These are phyloP conservation scores for Polylopha cassiicola DNA, from an alignment of 2,888 invertebrate species.

Conservation along the genomic window DNA sequence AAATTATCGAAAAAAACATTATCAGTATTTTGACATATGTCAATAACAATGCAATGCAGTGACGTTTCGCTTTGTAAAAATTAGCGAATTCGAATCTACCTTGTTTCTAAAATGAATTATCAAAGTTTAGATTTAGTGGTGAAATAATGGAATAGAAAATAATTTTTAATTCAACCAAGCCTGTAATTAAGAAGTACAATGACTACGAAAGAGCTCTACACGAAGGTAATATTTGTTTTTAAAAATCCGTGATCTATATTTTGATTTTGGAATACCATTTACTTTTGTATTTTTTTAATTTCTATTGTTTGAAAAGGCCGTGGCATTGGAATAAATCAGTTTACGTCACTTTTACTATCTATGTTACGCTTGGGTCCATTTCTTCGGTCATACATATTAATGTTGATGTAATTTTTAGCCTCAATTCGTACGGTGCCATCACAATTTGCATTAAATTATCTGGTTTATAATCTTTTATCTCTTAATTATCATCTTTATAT, in stretches of 20 bases:
- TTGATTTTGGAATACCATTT: slow-evolving; percentile 30
- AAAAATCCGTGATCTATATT: slow-evolving; percentile 29
- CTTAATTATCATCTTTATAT: slow-evolving; percentile 6
- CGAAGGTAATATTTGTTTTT: slow-evolving; percentile 57
- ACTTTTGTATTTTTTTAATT: slow-evolving; percentile 24
- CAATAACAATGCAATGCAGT: slow-evolving; percentile 56
- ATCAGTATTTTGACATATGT: slow-evolving; percentile 57
- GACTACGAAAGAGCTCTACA: slow-evolving; percentile 75
- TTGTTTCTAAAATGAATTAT: slow-evolving; percentile 62
- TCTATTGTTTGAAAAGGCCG: slow-evolving; percentile 23
- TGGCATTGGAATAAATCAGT: slow-evolving; percentile 19
- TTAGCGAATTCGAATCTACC: slow-evolving; percentile 62
- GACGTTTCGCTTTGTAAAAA: slow-evolving; percentile 66
- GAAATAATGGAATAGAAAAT: slow-evolving; percentile 47
- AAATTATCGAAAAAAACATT: slow-evolving; percentile 38
- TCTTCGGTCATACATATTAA: slow-evolving; percentile 30
- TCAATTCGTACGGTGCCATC: slow-evolving; percentile 13
- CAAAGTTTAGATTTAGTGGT: slow-evolving; percentile 53
- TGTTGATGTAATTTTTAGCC: slow-evolving; percentile 23
- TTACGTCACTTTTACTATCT: slow-evolving; percentile 39
- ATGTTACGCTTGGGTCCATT: slow-evolving; percentile 38
- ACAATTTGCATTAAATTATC: slow-evolving; percentile 10
- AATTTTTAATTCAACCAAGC: slow-evolving; percentile 29
- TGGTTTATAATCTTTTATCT: slow-evolving; percentile 5
- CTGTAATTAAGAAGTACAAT: slow-evolving; percentile 43